Evolutionary conservation across 2,113 vertebrate species (phyloP), one percentile per base, ranked within the genome.

Genomic region (Oncorhynchus nerka): DNA sequence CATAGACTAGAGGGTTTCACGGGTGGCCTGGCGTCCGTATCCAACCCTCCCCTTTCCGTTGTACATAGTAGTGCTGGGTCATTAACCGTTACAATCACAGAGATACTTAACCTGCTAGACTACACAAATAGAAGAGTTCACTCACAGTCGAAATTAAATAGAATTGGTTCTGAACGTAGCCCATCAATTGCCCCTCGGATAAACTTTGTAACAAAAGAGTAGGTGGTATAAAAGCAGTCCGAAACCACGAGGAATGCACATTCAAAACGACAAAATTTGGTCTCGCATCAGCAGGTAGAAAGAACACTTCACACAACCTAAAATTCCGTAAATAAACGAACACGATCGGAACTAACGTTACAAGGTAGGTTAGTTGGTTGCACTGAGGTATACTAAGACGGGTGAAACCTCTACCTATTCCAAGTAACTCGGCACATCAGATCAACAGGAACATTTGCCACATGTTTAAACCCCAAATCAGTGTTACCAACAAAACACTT

Each of bases 371-470:
- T 73, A 83, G 83, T 19, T 90, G 84, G 83, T 19, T 90, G 19
- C 39, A 45, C 9, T 45, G 39, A 45, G 39, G 39, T 45, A 45
- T 45, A 45, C 9, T 79, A 55, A 19, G 15, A 75, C 88, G 82
- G 85, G 81, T 77, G 86, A 88, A 84, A 84, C 77, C 82, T 79
- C 83, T 82, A 89, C 61, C 85, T 86, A 85, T 55, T 79, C 88
- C 74, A 28, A 22, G 24, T 26, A 11, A 32, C 62, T 13, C 12
- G 39, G 39, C 48, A 34, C 68, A 49, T 5, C 67, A 19, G 51
- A 62, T 62, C 59, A 62, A 62, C 59, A 16, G 59, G 59, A 62
- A 62, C 3, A 62, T n/a, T 8, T 62, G 59, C 59, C 59, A 62
- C n/a, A 62, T 62, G 59, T 62, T 62, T 45, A 16, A 62, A 61